These are phyloP conservation scores for Xiphophorus birchmanni DNA, from an alignment of 2,797 vertebrate genomes.

Conservation along the genomic window DNA sequence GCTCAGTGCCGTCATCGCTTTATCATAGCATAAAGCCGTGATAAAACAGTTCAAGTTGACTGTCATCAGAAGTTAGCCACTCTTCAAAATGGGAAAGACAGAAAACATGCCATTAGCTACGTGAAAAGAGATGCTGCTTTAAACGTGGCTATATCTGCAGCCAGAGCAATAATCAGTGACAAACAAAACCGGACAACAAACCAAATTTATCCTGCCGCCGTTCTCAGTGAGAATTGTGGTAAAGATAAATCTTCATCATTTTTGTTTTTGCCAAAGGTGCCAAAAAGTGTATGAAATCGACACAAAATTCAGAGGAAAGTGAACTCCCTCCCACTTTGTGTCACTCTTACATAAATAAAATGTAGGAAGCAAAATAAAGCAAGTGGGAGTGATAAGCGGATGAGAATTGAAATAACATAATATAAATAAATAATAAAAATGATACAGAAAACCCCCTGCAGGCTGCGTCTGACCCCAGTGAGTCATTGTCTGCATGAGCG, in stretches of 20 bases:
- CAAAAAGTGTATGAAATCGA: not conserved
- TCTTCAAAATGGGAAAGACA: not conserved
- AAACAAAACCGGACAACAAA: not conserved
- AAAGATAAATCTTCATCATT: too few species aligned
- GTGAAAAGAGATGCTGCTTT: not conserved
- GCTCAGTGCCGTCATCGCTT: conserved; percentile 7
- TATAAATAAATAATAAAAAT: conserved; percentile 13
- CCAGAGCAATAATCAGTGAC: not conserved
- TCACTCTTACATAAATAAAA: conserved; percentile 41
- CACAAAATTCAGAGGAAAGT: conserved; percentile 13
- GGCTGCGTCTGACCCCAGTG: conserved; percentile 68
- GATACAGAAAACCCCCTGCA: conserved; percentile 44
- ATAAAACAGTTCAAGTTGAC: not conserved
- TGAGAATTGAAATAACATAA: conserved; percentile 13
- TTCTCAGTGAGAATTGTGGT: not conserved
- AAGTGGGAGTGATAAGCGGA: conserved; percentile 45
- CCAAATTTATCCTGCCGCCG: not conserved
- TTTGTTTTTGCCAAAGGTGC: not conserved
- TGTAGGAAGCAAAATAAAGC: conserved; percentile 20
- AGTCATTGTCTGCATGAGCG: conserved; percentile 66
- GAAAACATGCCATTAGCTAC: not conserved
- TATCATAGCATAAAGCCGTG: conserved; percentile 16
- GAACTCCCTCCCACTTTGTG: conserved; percentile 25
- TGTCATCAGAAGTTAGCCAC: not conserved
- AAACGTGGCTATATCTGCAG: too few species aligned